Percentiles rank a stretch among this genome's conserved stretches.
These are phyloP conservation scores for Pachyrhynchus sulphureomaculatus DNA, from an alignment of 1,140 invertebrate species.

Conservation along the genomic window DNA sequence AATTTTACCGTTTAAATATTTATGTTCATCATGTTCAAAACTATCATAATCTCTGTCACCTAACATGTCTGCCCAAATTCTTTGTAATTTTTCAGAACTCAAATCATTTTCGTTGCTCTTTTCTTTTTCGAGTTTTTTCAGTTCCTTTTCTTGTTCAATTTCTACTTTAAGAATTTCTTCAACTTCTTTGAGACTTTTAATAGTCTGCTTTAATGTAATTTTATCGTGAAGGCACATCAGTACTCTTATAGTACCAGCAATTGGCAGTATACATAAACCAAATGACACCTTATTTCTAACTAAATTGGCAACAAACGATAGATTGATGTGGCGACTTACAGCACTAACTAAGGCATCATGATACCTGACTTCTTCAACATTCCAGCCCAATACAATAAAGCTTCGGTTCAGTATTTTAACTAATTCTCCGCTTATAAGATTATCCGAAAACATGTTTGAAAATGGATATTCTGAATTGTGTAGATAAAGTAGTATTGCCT, in stretches of 20 bases:
- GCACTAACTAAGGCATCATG: conserved; percentile 31
- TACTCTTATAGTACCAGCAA: conserved; percentile 28
- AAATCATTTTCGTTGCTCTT: conserved; percentile 18
- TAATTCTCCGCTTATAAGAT: conserved; percentile 25
- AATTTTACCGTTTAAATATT: conserved; percentile 41
- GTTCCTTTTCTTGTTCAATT: conserved; percentile 29
- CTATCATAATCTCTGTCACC: conserved; percentile 45
- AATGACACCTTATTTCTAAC: conserved; percentile 23
- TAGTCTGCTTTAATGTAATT: conserved; percentile 18
- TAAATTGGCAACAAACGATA: conserved; percentile 16
- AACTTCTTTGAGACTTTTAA: conserved; percentile 25
- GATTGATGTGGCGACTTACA: conserved; percentile 18
- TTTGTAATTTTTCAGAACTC: conserved; percentile 35
- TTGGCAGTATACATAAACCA: conserved; percentile 29
- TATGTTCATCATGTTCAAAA: conserved; percentile 39
- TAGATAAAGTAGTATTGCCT: conserved; percentile 34
- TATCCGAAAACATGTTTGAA: conserved; percentile 25
- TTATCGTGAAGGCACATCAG: conserved; percentile 28
- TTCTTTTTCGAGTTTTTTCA: conserved; percentile 13
- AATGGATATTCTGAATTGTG: conserved; percentile 36
- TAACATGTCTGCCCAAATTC: conserved; percentile 38
- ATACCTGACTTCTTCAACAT: conserved; percentile 29
- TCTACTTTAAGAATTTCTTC: conserved; percentile 16
- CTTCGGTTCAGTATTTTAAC: conserved; percentile 20
- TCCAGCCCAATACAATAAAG: conserved; percentile 36